phyloP scores from a whole-genome alignment of 2,888 invertebrate genomes.

The Serripes groenlandicus region DNA sequence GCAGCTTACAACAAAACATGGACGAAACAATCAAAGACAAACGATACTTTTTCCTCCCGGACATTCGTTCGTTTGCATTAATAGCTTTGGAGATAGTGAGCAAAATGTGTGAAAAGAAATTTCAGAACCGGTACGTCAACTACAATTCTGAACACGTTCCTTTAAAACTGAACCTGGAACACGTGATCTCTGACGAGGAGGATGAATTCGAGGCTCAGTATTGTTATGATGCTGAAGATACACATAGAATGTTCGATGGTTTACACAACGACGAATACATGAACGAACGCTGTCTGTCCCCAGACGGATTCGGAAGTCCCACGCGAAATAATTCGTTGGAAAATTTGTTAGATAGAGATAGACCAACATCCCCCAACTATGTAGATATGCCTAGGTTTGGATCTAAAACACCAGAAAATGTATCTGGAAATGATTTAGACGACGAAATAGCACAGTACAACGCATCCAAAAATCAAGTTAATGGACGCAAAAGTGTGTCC shows the following conservation, averaged over 20 bases:
- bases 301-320: background rate
- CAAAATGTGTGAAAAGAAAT: constrained; percentile 75
- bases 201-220: constrained; percentile 67
- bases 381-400: background rate
- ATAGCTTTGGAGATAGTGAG: constrained; percentile 78
- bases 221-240: constrained; percentile 64
- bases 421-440: constrained; percentile 38
- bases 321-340: constrained; percentile 47
- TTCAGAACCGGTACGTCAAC: constrained; percentile 69
- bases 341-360: constrained; percentile 54
- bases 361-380: constrained; percentile 46
- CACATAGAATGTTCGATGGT: constrained; percentile 61
- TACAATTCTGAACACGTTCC: constrained; percentile 63
- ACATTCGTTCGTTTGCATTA: constrained; percentile 80
- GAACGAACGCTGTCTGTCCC: constrained; percentile 31
- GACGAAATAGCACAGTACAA: constrained; percentile 35
- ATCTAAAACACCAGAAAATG: background rate
- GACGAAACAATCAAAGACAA: constrained; percentile 72
- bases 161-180: constrained; percentile 54
- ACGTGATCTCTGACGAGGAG: constrained; percentile 65
- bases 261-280: constrained; percentile 43
- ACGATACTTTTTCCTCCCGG: constrained; percentile 79
- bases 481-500: background rate
- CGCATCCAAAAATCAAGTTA: constrained; percentile 23
- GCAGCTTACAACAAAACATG: constrained; percentile 77